Evolutionary conservation across 2,797 vertebrate species (phyloP).

Genomic region (Tinamus major): DNA sequence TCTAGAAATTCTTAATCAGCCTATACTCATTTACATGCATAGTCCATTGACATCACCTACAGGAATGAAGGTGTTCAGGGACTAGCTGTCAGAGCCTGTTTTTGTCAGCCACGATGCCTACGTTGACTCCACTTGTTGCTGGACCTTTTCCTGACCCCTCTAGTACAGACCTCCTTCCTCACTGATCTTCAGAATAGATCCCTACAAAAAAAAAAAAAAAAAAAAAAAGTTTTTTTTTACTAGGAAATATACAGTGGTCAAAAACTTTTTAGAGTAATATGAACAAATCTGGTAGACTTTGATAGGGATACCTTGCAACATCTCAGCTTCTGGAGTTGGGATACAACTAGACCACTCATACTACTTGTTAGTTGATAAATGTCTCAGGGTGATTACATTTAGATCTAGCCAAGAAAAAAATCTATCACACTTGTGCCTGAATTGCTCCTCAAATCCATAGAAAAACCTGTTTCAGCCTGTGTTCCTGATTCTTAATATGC

Average conservation of each 20-base stretch:
- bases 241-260: neutral
- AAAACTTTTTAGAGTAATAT: neutral
- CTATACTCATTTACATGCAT: neutral
- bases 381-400: neutral
- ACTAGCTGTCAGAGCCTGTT: neutral
- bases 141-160: neutral
- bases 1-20: neutral
- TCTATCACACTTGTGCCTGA: neutral
- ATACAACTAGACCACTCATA: neutral
- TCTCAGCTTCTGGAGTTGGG: neutral
- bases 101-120: neutral
- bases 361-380: neutral
- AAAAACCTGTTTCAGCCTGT: neutral
- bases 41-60: neutral
- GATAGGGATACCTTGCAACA: fast-evolving
- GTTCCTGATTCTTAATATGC: neutral
- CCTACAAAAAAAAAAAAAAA: neutral
- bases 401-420: neutral
- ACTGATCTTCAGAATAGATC: neutral
- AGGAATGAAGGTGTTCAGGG: neutral
- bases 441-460: neutral
- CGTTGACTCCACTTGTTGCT: neutral
- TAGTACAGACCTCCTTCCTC: neutral
- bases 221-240: neutral
- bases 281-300: neutral